These are phyloP conservation scores for Muntiacus reevesi DNA, from an alignment of 2,113 vertebrate species.

Conservation along the genomic window DNA sequence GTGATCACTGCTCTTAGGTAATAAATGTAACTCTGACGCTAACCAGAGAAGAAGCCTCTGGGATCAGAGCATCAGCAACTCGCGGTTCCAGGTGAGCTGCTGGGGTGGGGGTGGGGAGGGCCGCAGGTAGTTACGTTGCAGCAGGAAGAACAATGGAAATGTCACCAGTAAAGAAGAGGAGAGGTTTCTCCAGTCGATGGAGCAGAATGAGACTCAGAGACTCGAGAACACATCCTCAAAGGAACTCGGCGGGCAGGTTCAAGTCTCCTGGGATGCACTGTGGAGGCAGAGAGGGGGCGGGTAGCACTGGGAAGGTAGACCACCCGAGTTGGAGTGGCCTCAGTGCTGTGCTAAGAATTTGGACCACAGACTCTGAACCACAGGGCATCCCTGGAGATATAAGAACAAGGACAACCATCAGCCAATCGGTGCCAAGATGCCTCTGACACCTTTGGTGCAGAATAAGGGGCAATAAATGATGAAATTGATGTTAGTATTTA, in stretches of 20 bases:
- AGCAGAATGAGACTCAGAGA: not conserved
- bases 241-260: not conserved
- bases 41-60: not conserved
- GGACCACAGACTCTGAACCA: not conserved
- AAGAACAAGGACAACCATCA: not conserved
- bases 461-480: not conserved
- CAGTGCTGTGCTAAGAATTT: not conserved
- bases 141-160: not conserved
- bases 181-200: not conserved
- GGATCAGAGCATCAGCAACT: not conserved
- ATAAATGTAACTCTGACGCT: not conserved
- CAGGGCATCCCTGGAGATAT: not conserved
- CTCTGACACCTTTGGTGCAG: not conserved
- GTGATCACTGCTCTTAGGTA: not conserved
- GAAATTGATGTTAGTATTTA: not conserved
- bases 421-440: not conserved
- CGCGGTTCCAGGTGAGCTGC: not conserved
- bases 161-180: not conserved
- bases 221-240: not conserved
- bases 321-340: not conserved
- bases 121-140: not conserved
- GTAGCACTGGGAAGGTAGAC: not conserved
- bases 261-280: not conserved
- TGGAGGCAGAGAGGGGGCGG: not conserved
- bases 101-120: not conserved